phyloP scores from a whole-genome alignment of 2,888 invertebrate species.

The Leucoma salicis region DNA sequence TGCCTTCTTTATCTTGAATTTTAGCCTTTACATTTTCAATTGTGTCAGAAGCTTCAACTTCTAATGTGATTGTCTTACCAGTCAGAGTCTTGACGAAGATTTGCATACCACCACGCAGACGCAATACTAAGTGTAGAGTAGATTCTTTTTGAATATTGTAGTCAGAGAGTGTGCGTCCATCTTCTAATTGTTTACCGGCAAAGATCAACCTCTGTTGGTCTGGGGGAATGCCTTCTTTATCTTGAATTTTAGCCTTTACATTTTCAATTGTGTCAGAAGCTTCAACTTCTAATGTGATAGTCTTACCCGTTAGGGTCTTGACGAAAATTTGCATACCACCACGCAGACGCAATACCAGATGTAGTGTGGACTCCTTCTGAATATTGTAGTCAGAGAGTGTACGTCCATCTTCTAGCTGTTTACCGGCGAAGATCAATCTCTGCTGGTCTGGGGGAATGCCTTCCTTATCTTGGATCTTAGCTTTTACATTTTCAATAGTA shows the following conservation, averaged over 20 bases:
- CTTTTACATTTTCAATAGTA: conserved; percentile 29
- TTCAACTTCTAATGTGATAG: conserved; percentile 40
- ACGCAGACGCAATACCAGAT: conserved; percentile 35
- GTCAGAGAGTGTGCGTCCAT: conserved; percentile 38
- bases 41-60: conserved; percentile 39
- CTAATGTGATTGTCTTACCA: conserved; percentile 38
- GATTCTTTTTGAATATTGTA: conserved; percentile 44
- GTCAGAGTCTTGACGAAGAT: conserved; percentile 40
- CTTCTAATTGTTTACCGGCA: conserved; percentile 41
- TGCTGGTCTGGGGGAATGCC: conserved; percentile 29
- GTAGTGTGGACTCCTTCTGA: conserved; percentile 36
- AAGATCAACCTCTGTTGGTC: conserved; percentile 42
- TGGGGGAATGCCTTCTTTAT: conserved; percentile 42
- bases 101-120: conserved; percentile 42
- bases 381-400: conserved; percentile 24
- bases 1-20: conserved; percentile 43
- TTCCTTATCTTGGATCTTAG: conserved; percentile 27
- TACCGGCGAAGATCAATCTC: conserved; percentile 24
- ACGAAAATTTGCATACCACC: conserved; percentile 47
- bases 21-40: conserved; percentile 43
- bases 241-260: conserved; percentile 41
- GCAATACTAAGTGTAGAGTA: conserved; percentile 32
- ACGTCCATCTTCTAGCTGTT: conserved; percentile 26
- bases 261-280: conserved; percentile 42
- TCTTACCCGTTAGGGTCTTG: conserved; percentile 40